Conservation (phyloP, 2,797 vertebrate genomes). For the Decapterus maruadsi region DNA sequence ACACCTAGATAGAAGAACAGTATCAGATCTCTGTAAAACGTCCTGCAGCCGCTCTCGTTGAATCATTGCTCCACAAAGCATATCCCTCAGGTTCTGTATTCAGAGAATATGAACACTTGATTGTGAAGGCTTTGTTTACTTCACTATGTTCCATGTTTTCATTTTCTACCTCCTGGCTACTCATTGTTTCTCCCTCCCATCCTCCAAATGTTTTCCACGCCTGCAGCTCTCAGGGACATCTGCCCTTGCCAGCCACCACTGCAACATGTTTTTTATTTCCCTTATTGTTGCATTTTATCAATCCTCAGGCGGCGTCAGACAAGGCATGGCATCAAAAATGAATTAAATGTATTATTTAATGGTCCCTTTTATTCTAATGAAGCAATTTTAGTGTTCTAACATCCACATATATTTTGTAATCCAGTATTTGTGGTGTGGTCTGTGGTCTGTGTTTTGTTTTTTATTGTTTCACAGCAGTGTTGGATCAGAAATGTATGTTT, state of each 20-base stretch:
- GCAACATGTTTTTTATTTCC: slow-evolving; percentile 42
- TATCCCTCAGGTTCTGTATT: slow-evolving; percentile 19
- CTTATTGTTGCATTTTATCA: slow-evolving; percentile 42
- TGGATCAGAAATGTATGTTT: slow-evolving; percentile 18
- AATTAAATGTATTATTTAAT: slow-evolving; percentile 5
- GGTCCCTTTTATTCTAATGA: slow-evolving; percentile 10
- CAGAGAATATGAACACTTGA: slow-evolving; percentile 35
- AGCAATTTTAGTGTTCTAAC: not conserved
- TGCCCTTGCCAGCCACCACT: slow-evolving; percentile 44
- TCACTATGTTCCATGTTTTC: slow-evolving; percentile 43
- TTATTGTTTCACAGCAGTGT: slow-evolving; percentile 18
- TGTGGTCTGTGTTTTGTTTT: slow-evolving; percentile 4
- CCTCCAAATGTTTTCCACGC: slow-evolving; percentile 59
- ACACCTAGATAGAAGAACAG: not conserved
- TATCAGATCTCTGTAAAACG: not conserved
- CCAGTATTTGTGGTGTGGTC: slow-evolving; percentile 9
- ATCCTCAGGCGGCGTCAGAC: not conserved
- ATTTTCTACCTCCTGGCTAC: slow-evolving; percentile 48
- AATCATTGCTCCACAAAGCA: slow-evolving; percentile 18
- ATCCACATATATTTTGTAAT: not conserved
- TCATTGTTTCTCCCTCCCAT: slow-evolving; percentile 57
- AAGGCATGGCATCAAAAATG: slow-evolving; percentile 16
- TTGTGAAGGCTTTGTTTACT: slow-evolving; percentile 58
- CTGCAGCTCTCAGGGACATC: slow-evolving; percentile 68
- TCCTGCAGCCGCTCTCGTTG: slow-evolving; percentile 5